Evolutionary conservation across 2,888 invertebrate species (phyloP), one percentile per base, ranked within the genome.

Genomic region (Dione juno): DNA sequence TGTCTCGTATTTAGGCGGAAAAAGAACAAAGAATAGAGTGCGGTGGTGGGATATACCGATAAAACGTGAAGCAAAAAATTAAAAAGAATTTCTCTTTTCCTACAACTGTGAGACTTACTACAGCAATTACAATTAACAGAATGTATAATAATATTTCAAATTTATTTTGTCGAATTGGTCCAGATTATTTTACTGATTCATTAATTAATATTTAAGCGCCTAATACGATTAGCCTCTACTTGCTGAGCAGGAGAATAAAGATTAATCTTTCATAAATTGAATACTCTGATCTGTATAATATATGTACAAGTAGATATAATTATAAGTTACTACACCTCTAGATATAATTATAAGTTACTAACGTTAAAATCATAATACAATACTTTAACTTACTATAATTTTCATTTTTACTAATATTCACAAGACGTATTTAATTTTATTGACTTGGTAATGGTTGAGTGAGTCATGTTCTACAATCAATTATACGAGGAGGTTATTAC

Each of bases 401-500:
- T n/a, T n/a, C n/a, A n/a, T n/a, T n/a, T n/a, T n/a, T n/a, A n/a
- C n/a, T n/a, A n/a, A n/a, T n/a, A n/a, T n/a, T n/a, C n/a, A n/a
- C n/a, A n/a, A n/a, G n/a, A n/a, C n/a, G n/a, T n/a, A n/a, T n/a
- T n/a, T n/a, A 54, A 63, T 35, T 66, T 66, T 69, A 54, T 69
- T 45, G 59, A 43, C 61, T 65, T 40, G 45, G 41, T 68, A 66
- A 65, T 70, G 50, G 45, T 59, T 59, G 37, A 63, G 54, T 41
- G 41, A 57, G 63, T 66, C 67, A 65, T 63, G 66, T 52, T 48
- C 9, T 50, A 53, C 64, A 71, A 73, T 69, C 66, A 71, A 73
- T 73, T 71, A 73, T 28, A 28, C 5, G 48, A 52, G 65, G 9
- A 52, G 52, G 43, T 59, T 63, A 53, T 68, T 48, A 57, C 57